Conservation (phyloP, 1,140 invertebrate species). For the Drosophila sp. region DNA sequence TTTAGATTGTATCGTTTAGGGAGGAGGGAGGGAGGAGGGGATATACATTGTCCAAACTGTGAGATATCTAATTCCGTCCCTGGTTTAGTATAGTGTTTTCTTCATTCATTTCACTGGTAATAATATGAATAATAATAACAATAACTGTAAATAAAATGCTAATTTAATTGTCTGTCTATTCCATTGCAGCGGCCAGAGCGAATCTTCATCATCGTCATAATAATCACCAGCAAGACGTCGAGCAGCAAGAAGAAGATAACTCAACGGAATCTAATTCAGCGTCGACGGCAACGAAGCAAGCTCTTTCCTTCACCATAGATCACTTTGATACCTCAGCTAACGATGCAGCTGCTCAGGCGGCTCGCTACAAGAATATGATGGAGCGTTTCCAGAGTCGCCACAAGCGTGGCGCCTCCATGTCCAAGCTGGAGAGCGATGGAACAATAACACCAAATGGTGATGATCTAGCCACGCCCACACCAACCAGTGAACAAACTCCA, state of each 20-base stretch:
- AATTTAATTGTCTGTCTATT: conserved; percentile 66
- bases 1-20: too few species aligned
- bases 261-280: conserved; percentile 61
- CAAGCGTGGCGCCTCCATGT: conserved; percentile 88
- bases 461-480: conserved; percentile 6
- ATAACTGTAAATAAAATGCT: conserved; percentile 72
- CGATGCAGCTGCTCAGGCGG: conserved; percentile 85
- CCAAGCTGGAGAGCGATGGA: conserved; percentile 84
- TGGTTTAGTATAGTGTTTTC: conserved; percentile 51
- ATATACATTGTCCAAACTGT: background rate
- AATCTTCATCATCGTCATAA: conserved; percentile 45
- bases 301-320: conserved; percentile 88
- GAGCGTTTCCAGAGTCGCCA: conserved; percentile 89
- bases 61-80: conserved; percentile 35
- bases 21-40: too few species aligned
- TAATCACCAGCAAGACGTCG: conserved; percentile 33
- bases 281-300: conserved; percentile 53
- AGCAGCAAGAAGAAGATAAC: conserved; percentile 54
- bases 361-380: conserved; percentile 85
- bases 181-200: conserved; percentile 65
- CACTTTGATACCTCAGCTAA: conserved; percentile 86
- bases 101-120: conserved; percentile 69
- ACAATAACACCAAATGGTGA: conserved; percentile 14
- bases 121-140: conserved; percentile 59
- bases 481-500: conserved; percentile 41